These are phyloP conservation scores for Phocides pigmalion DNA, from an alignment of 1,140 invertebrate genomes.

Conservation along the genomic window DNA sequence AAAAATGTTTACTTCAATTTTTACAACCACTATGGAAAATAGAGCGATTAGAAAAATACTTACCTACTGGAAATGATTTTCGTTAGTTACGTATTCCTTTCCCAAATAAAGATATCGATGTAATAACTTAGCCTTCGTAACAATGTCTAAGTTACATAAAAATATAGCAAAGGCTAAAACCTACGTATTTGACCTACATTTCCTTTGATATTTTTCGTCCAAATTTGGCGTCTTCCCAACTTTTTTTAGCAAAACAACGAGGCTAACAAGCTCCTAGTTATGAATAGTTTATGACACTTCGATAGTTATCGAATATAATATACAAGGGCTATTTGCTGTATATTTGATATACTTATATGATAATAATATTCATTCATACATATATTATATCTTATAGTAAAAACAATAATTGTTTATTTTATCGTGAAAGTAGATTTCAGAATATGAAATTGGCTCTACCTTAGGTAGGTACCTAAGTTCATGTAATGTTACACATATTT, in stretches of 20 bases:
- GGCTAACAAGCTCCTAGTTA: conserved; percentile 27
- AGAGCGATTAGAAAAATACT: background rate
- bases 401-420: too few species aligned
- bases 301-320: background rate
- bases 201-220: conserved; percentile 50
- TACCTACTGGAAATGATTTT: background rate
- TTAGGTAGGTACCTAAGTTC: too few species aligned
- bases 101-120: background rate
- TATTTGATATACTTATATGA: background rate
- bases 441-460: too few species aligned
- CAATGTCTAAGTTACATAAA: conserved; percentile 34
- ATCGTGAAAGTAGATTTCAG: too few species aligned
- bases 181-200: conserved; percentile 52
- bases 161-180: conserved; percentile 14
- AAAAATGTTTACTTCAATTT: too few species aligned
- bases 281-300: conserved; percentile 13
- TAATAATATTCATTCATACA: too few species aligned
- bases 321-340: background rate
- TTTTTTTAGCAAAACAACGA: conserved; percentile 42
- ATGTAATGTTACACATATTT: too few species aligned
- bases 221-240: conserved; percentile 53
- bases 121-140: conserved; percentile 21
- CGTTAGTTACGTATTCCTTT: background rate
- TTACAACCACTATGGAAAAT: too few species aligned
- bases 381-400: too few species aligned